Conservation (phyloP, 2,113 vertebrate genomes). For the Seriola quinqueradiata region DNA sequence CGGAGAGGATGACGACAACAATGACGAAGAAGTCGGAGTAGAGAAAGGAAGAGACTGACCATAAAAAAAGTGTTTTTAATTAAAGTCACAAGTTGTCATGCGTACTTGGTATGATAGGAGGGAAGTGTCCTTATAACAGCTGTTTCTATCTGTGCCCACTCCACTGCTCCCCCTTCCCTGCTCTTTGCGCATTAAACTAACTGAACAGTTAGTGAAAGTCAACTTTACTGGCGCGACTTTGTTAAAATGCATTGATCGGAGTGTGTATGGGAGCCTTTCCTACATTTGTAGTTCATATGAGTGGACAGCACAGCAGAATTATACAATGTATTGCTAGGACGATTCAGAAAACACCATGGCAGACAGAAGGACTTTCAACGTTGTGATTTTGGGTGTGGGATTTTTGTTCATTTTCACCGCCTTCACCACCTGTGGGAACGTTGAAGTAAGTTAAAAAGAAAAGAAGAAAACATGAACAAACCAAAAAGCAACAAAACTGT, state of each 20-base stretch:
- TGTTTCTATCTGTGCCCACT: neutral
- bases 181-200: slow-evolving; percentile 25
- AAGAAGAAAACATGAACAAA: neutral
- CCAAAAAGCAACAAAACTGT: neutral
- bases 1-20: slow-evolving; percentile 7
- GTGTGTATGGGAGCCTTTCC: neutral
- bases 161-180: neutral
- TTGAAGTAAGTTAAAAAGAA: slow-evolving; percentile 79
- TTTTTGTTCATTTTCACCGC: slow-evolving; percentile 87
- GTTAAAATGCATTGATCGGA: slow-evolving; percentile 12
- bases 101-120: slow-evolving; percentile 49
- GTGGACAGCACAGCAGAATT: neutral
- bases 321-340: slow-evolving; percentile 5
- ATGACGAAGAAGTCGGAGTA: slow-evolving; percentile 15
- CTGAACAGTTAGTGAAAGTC: slow-evolving; percentile 14
- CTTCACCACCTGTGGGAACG: slow-evolving; percentile 87
- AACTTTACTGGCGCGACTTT: slow-evolving; percentile 23
- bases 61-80: slow-evolving; percentile 59
- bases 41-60: slow-evolving; percentile 38
- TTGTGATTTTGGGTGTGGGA: slow-evolving; percentile 84
- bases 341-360: slow-evolving; percentile 72
- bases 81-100: slow-evolving; percentile 82
- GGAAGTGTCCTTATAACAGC: slow-evolving; percentile 32
- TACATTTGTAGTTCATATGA: neutral
- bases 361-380: slow-evolving; percentile 84